phyloP scores from a whole-genome alignment of 2,797 vertebrate genomes.

The Anniella stebbinsi region DNA sequence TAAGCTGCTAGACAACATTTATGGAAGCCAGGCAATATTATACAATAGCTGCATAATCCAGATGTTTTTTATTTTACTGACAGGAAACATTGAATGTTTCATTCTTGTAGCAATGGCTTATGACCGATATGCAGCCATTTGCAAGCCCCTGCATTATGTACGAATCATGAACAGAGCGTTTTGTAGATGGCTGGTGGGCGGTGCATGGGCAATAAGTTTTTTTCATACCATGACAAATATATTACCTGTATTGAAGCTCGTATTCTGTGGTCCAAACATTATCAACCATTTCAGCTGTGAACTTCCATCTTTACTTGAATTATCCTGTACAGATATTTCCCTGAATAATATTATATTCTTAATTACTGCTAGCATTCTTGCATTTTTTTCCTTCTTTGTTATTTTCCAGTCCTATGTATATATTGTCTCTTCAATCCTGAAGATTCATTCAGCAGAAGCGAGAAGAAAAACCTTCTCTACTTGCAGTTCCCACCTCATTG shows the following conservation, averaged over 20 bases:
- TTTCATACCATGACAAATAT: not conserved
- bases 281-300: slow-evolving; percentile 56
- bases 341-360: slow-evolving; percentile 58
- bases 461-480: slow-evolving; percentile 68
- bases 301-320: slow-evolving; percentile 59
- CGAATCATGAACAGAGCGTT: not conserved
- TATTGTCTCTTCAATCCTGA: slow-evolving; percentile 56
- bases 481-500: slow-evolving; percentile 60
- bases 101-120: slow-evolving; percentile 39
- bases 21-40: slow-evolving; percentile 47
- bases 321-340: slow-evolving; percentile 57
- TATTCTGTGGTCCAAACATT: slow-evolving; percentile 17
- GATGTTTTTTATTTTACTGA: slow-evolving; percentile 38
- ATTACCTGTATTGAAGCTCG: not conserved
- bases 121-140: slow-evolving; percentile 23
- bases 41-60: slow-evolving; percentile 52
- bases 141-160: slow-evolving; percentile 11
- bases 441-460: slow-evolving; percentile 47
- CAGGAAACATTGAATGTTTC: slow-evolving; percentile 27
- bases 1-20: slow-evolving; percentile 50
- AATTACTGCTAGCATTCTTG: slow-evolving; percentile 27
- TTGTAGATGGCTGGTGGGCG: not conserved
- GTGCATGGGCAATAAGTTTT: not conserved
- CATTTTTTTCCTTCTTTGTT: slow-evolving; percentile 2
- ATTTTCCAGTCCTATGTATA: slow-evolving; percentile 62